Base-by-base conservation (phyloP, 2,797 vertebrate genomes). In the Podarcis lilfordi region DNA sequence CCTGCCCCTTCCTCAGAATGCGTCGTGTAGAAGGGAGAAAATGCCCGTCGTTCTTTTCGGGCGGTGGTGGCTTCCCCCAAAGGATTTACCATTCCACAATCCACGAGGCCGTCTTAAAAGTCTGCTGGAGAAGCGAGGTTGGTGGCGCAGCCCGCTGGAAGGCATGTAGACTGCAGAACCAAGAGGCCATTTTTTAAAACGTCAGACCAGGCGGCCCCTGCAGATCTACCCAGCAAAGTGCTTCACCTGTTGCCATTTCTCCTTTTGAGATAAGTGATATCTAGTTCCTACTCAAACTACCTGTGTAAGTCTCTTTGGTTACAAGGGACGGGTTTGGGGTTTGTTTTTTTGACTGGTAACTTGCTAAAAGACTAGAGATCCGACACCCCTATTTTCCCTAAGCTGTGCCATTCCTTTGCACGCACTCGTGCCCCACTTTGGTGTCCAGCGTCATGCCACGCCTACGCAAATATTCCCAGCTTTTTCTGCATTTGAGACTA, bases 381-480 rank as follows among this genome's bases (percentile, higher is more conserved):
- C 27, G 11, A 8, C 32, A 32, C 9, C 6, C 23, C 59, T 29
- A 2, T 17, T 81, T 40, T 17, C 4, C 83, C 10, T 0, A 13
- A 71, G 32, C 61, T 43, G 35, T 43, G 40, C 11, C 4, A 2
- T 50, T n/a, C 21, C 35, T 88, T 55, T 82, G 84, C 43, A 27
- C 10, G 4, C n/a, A 27, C 8, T 1, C 6, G 32, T 45, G 68
- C 8, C 17, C 43, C 37, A 1, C 27, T 35, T 9, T n/a, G 0
- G 2, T 23, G 1, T n/a, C 29, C 21, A 17, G 6, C 8, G 10
- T 82, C 71, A 35, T 35, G 10, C 7, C 5, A 10, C 11, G 43
- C 29, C 4, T 17, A 21, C 45, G 11, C 8, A 15, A 10, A 32
- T 61, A 35, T 55, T 43, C 37, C 0, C 40, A 21, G 37, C 19